These are phyloP conservation scores for Mustelus asterias DNA, from an alignment of 2,113 vertebrate genomes.

Conservation along the genomic window DNA sequence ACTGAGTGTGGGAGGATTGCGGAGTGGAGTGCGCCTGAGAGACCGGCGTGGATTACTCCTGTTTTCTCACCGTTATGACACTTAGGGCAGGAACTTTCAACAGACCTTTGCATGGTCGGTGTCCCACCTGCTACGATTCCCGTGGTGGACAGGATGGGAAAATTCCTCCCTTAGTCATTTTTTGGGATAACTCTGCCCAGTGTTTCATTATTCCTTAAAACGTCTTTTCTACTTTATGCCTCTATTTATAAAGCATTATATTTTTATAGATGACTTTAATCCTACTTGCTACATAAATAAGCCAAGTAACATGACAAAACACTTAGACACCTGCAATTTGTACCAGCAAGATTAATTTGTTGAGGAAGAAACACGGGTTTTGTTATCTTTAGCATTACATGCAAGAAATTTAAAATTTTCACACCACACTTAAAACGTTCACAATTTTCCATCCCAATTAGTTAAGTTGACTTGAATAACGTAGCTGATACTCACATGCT, in stretches of 20 bases:
- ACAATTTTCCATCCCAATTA: not conserved
- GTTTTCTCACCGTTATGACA: too few species aligned
- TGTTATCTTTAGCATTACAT: not conserved
- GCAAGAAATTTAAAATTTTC: not conserved
- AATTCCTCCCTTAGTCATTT: too few species aligned
- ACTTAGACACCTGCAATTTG: not conserved
- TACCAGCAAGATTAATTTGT: not conserved
- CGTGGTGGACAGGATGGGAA: too few species aligned
- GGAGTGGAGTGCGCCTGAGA: too few species aligned
- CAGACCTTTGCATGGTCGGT: too few species aligned
- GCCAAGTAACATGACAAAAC: not conserved
- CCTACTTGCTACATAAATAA: not conserved
- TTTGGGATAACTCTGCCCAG: too few species aligned
- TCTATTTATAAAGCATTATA: not conserved
- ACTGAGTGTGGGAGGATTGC: too few species aligned
- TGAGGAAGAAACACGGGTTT: not conserved
- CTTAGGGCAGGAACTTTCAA: too few species aligned
- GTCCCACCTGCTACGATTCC: too few species aligned
- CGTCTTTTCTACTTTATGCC: not conserved
- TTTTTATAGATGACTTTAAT: not conserved
- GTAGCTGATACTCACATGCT: slow-evolving; percentile 67
- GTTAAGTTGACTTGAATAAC: not conserved
- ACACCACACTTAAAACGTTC: not conserved
- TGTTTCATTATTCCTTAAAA: too few species aligned
- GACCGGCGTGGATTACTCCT: too few species aligned